A percentile compares a stretch with the other conserved stretches of the same genome.
These are phyloP conservation scores for Rhogogaster chlorosoma DNA, from an alignment of 2,888 invertebrate species.

Conservation along the genomic window DNA sequence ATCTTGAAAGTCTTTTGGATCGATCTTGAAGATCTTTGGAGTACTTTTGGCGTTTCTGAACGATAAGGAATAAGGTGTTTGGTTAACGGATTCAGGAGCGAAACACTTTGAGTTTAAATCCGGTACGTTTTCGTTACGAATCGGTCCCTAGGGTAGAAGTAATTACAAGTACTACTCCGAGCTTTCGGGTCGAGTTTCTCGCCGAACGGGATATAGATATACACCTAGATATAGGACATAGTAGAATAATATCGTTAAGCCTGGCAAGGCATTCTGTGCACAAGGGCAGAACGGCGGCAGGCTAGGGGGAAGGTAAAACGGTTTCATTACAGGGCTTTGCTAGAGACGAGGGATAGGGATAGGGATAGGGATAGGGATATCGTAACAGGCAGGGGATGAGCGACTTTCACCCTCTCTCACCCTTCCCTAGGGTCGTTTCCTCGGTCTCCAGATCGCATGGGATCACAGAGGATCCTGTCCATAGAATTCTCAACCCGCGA, in stretches of 20 bases:
- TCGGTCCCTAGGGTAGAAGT: conserved; percentile 62
- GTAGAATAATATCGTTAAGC: conserved; percentile 37
- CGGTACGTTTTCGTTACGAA: neutral
- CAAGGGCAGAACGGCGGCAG: neutral
- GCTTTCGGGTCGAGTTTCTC: conserved; percentile 36
- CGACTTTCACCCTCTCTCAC: neutral
- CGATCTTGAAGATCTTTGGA: too few species aligned
- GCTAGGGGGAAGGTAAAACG: conserved; percentile 72
- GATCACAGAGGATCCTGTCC: conserved; percentile 45
- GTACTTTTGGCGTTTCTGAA: too few species aligned
- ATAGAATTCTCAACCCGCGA: conserved; percentile 47
- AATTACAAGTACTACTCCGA: conserved; percentile 60
- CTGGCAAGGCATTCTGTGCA: conserved; percentile 13
- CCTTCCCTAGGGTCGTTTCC: conserved; percentile 9
- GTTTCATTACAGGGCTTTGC: conserved; percentile 76
- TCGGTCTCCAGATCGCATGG: conserved; percentile 40
- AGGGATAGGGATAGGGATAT: conserved; percentile 34
- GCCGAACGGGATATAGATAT: conserved; percentile 14
- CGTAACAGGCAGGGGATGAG: conserved; percentile 16
- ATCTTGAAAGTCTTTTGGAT: too few species aligned
- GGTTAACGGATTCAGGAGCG: neutral
- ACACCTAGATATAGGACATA: neutral
- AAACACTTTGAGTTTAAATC: conserved; percentile 21
- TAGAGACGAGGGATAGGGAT: conserved; percentile 60
- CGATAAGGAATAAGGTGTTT: neutral